Base-by-base conservation (phyloP, 2,113 vertebrate genomes). In the Anser brachyrhynchus region DNA sequence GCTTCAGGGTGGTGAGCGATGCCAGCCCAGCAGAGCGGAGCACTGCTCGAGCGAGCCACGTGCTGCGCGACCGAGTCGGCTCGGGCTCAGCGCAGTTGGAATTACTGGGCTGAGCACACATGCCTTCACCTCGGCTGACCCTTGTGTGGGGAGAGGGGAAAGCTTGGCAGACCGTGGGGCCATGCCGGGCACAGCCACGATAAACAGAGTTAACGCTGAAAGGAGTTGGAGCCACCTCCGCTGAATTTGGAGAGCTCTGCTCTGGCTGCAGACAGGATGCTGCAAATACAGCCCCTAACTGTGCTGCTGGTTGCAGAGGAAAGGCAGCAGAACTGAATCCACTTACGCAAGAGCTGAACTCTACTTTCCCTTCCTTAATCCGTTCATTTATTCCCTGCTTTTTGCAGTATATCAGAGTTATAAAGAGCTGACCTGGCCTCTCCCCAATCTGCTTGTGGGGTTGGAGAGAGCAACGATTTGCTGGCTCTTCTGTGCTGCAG, bases 121-220 rank as follows among this genome's bases (percentile, higher is more conserved):
- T 65, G 82, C 84, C 31, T 6, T 96, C 74, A 80, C 96, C 96
- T 94, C 41, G 21, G 62, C 86, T 96, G 95, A 96, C 93, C 92
- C 9, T 3, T 2, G 28, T 2, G 1, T 4, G 44, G 84, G 52
- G 57, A 41, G 65, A 80, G 44, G 66, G 86, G 44, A 69, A 46
- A 51, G 70, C 72, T 89, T 95, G 93, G 69, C 86, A 73, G 69
- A 54, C 33, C 0, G 0, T 35, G 44, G 19, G 39, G 55, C 91
- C 21, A 0, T 64, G 83, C 86, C 87, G 77, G 78, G 67, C 65
- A 15, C 35, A 28, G 84, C 80, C 51, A 5, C 9, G 66, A 55
- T 81, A 43, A 90, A 52, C 23, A 33, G 29, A 55, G 49, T 58
- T 83, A 78, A 84, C 57, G 6, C 49, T 3, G 22, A 64, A 35